Evolutionary conservation across 2,797 vertebrate species (phyloP).

Genomic region (Platalea minor): DNA sequence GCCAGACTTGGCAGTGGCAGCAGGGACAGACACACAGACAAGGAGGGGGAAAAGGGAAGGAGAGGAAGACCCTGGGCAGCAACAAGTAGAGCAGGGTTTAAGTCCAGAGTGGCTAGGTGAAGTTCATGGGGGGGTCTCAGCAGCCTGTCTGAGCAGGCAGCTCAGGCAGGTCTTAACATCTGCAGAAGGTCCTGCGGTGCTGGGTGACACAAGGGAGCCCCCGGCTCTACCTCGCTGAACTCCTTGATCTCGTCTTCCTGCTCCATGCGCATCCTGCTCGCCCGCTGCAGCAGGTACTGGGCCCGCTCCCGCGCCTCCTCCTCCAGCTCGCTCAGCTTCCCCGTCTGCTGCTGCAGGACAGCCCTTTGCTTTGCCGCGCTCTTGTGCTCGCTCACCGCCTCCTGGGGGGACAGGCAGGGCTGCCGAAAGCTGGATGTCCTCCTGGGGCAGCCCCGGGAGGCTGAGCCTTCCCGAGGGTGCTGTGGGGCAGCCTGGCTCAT

Average conservation of each 20-base stretch:
- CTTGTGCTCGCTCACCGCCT: conserved; percentile 75
- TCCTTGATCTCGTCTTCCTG: conserved; percentile 87
- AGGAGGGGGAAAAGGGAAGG: neutral
- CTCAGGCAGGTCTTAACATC: neutral
- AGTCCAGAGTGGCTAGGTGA: neutral
- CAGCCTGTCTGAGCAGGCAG: neutral
- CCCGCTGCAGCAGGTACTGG: conserved; percentile 76
- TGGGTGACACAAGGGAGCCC: fast-evolving
- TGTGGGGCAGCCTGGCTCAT: neutral
- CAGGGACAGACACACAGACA: neutral
- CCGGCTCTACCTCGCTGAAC: conserved; percentile 77
- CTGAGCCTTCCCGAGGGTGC: neutral
- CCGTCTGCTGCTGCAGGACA: conserved; percentile 67
- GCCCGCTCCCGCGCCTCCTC: conserved; percentile 76
- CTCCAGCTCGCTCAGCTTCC: conserved; percentile 81
- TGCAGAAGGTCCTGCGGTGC: neutral
- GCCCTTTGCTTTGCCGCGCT: conserved; percentile 74
- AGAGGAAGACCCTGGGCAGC: neutral
- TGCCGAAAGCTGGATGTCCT: fast-evolving
- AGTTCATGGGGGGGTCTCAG: neutral
- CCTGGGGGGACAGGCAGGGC: conserved; percentile 61
- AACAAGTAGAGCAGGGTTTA: neutral
- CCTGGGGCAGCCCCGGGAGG: neutral
- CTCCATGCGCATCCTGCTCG: conserved; percentile 79
- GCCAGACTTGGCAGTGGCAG: neutral